Evolutionary conservation across 2,113 vertebrate species (phyloP), one percentile per base, ranked within the genome.

Genomic region (Anas platyrhynchos): DNA sequence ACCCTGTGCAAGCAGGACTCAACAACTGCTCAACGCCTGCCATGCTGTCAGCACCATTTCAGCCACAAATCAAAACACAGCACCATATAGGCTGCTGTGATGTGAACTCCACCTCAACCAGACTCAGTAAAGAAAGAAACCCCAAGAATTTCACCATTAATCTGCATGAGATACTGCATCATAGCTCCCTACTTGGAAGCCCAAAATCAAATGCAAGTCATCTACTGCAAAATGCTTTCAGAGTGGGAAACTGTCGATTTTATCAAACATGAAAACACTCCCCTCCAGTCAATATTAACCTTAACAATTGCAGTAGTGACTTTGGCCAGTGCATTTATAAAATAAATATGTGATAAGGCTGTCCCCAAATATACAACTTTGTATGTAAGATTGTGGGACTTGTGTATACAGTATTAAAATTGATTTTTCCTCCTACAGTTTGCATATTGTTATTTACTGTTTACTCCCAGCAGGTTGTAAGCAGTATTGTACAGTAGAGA

Each of bases 401-500:
- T 62, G 11, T 10, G 34, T 43, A 50, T 20, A 48, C 0, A 0
- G 62, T 56, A 71, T 46, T 68, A 95, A 65, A 81, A 68, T 6
- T 6, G 26, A 44, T 36, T 26, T 46, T 80, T 89, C 23, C n/a
- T 66, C 14, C 26, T 74, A 34, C 22, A 73, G 41, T 74, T 73
- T 65, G 16, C 16, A 50, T 83, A 62, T 44, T 68, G 50, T 25
- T 48, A 69, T 52, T 79, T 69, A 66, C 83, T 75, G 66, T 76
- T 91, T 52, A 90, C 54, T 83, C 73, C 69, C 86, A 90, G 52
- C 11, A 83, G 76, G 73, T 21, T 84, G 61, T 75, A 71, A 87
- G 32, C 58, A 91, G 65, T 63, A 44, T n/a, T 76, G 5, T 93
- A 96, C 94, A 94, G 94, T 94, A 96, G 86, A 93, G 77, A 82